These are phyloP conservation scores for Mythimna impura DNA, from an alignment of 2,888 invertebrate species.

Conservation along the genomic window DNA sequence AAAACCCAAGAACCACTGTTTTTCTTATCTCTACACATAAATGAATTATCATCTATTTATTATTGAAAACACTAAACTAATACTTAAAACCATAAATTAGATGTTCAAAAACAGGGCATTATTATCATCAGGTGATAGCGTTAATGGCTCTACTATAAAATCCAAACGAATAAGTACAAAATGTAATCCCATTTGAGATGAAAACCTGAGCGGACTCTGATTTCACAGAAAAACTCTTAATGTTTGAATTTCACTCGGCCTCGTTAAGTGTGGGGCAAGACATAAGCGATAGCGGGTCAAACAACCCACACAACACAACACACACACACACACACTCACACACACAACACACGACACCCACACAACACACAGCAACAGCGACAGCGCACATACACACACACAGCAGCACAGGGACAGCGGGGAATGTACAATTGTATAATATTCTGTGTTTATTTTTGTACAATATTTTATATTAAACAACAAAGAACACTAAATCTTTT, in stretches of 20 bases:
- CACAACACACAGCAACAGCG: too few species aligned
- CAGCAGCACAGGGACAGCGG: too few species aligned
- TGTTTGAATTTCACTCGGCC: slow-evolving; percentile 70
- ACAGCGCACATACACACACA: too few species aligned
- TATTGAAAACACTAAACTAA: too few species aligned
- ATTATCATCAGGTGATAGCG: not conserved
- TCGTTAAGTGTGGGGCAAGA: slow-evolving; percentile 52
- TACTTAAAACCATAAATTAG: not conserved
- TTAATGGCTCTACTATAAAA: slow-evolving; percentile 52
- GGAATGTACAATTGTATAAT: not conserved
- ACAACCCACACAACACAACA: too few species aligned
- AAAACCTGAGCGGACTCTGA: slow-evolving; percentile 64
- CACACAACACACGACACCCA: too few species aligned
- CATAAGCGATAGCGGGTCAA: slow-evolving; percentile 45
- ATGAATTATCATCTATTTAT: not conserved
- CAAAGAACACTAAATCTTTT: too few species aligned
- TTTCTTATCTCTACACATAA: not conserved
- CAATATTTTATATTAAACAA: too few species aligned
- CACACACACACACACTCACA: too few species aligned
- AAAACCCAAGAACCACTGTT: not conserved
- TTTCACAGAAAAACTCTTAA: slow-evolving; percentile 74
- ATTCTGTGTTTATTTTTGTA: too few species aligned
- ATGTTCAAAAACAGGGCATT: not conserved
- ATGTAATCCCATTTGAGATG: slow-evolving; percentile 70
- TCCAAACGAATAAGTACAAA: slow-evolving; percentile 67